Conservation (phyloP, 2,888 invertebrate species). For the Monoplex corrugatus region DNA sequence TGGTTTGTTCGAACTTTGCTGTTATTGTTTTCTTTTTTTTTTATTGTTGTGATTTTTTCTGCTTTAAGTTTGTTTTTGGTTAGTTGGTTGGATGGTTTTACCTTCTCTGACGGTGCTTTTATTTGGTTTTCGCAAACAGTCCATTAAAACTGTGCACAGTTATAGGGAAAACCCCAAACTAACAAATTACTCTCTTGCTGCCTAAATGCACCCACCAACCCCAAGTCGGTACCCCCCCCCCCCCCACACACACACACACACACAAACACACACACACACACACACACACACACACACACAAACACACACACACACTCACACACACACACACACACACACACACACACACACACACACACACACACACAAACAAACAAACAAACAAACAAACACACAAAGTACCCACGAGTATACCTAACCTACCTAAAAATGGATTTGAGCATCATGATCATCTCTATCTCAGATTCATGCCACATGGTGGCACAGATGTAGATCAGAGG, state of each 20-base stretch:
- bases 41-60: too few relatives aligned
- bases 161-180: too few relatives aligned
- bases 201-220: too few relatives aligned
- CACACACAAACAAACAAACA: not conserved
- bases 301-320: not conserved
- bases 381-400: not conserved
- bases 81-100: too few relatives aligned
- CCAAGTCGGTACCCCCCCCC: too few relatives aligned
- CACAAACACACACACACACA: not conserved
- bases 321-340: not conserved
- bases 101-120: too few relatives aligned
- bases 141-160: too few relatives aligned
- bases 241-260: not conserved
- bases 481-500: conserved; percentile 79
- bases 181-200: too few relatives aligned
- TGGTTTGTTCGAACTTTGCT: too few relatives aligned
- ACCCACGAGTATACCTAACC: not conserved
- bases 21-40: too few relatives aligned
- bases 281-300: conserved; percentile 22
- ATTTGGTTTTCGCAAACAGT: too few relatives aligned
- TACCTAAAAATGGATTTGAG: conserved; percentile 80
- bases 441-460: conserved; percentile 79
- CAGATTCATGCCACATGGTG: conserved; percentile 81
- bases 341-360: conserved; percentile 1
- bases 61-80: too few relatives aligned